These are phyloP conservation scores for Mystacornis crossleyi DNA, from an alignment of 2,113 vertebrate genomes.

Conservation along the genomic window DNA sequence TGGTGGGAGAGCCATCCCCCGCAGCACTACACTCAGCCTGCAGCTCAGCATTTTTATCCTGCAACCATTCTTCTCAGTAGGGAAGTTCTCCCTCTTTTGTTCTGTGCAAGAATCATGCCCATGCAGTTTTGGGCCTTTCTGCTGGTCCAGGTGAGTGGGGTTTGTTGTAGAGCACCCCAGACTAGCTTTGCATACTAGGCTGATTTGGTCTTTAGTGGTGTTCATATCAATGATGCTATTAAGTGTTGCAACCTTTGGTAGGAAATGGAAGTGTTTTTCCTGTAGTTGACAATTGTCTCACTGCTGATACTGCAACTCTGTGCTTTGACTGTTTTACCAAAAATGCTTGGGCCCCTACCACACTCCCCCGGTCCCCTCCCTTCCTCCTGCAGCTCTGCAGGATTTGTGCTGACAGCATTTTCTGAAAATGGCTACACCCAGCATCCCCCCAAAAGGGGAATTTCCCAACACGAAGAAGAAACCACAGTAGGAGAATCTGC, in stretches of 20 bases:
- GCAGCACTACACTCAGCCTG: not conserved
- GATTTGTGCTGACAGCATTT: not conserved
- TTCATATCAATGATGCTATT: not conserved
- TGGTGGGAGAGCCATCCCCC: not conserved
- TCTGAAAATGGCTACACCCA: not conserved
- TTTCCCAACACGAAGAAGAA: not conserved
- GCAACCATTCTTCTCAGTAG: not conserved
- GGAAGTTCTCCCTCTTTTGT: not conserved
- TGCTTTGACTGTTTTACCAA: not conserved
- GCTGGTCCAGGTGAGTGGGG: not conserved
- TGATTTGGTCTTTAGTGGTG: not conserved
- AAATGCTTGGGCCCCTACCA: not conserved
- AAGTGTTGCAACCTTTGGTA: not conserved
- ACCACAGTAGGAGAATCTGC: not conserved
- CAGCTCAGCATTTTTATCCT: not conserved
- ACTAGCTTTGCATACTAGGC: not conserved
- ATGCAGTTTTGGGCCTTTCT: not conserved
- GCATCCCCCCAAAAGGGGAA: not conserved
- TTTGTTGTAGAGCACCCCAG: not conserved
- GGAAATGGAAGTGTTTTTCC: not conserved
- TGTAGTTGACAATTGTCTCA: not conserved
- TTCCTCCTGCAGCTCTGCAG: not conserved
- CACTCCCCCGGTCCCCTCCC: not conserved
- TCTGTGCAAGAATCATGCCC: not conserved
- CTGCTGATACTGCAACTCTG: not conserved